Base-by-base conservation (phyloP, 2,888 invertebrate species). In the Anthrax anthrax region DNA sequence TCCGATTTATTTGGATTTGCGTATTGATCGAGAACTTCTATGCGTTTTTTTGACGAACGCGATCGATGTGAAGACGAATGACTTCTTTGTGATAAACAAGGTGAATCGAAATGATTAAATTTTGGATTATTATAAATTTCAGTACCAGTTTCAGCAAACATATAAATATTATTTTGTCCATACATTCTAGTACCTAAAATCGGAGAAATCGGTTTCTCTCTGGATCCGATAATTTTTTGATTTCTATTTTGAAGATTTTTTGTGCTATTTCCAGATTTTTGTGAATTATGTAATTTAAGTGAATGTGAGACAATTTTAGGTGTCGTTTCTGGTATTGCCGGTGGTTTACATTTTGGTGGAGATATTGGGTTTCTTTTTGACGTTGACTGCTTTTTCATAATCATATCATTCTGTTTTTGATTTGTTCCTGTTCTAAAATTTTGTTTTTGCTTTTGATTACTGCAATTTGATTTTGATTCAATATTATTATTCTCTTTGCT, bases 61-160 rank as follows among this genome's bases (percentile, higher is more conserved):
- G 63, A 62, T 46, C 61, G 61, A 46, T 60, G 53, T 1, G 65
- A 62, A 10, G 58, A 48, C 10, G 46, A 44, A 38, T 42, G 59
- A 17, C 50, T 50, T 18, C 50, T 46, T 18, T 47, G 47, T 0
- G 53, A 53, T 10, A 50, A 39, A 27, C 44, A 45, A 6, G 68
- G 67, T 4, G 68, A 67, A 43, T 65, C 66, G 18, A 59, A 59
- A 38, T 62, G 54, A 51, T 58, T 60, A 48, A 68, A 68, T 51
- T 68, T 67, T 13, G 67, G 68, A 56, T 68, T 67, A 32, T 67
- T 68, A 49, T 66, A 68, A 47, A 67, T 61, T 46, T 67, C 65
- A 1, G 42, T 46, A 12, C 48, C 47, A 9, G 38, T 42, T 29
- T 46, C 46, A 41, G 46, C 37, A 42, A 46, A 46, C 4, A 41